phyloP scores from a whole-genome alignment of 1,140 invertebrate genomes.

The Drosophila lacteicornis region DNA sequence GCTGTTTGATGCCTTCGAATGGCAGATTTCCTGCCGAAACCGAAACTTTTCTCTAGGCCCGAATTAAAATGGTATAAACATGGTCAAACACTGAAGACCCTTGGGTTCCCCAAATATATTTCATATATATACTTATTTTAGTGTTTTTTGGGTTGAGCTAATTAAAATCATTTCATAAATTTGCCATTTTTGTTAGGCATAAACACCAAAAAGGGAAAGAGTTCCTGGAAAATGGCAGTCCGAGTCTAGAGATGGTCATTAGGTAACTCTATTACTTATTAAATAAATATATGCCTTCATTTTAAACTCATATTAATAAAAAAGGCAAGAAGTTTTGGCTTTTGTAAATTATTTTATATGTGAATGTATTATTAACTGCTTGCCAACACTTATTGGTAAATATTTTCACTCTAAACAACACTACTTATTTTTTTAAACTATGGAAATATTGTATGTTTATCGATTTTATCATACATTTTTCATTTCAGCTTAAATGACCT shows the following conservation, averaged over 20 bases:
- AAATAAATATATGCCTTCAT: no score
- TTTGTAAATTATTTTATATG: no score
- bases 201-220: slow-evolving; percentile 12
- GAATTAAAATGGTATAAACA: slow-evolving; percentile 65
- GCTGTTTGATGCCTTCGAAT: slow-evolving; percentile 73
- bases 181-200: slow-evolving; percentile 67
- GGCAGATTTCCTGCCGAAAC: slow-evolving; percentile 64
- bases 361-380: no score
- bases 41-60: slow-evolving; percentile 49
- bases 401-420: not conserved
- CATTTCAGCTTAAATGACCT: not conserved
- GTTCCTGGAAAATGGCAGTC: not conserved
- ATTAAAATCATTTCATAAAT: slow-evolving; percentile 82
- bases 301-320: no score
- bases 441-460: not conserved
- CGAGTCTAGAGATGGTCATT: not conserved
- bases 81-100: slow-evolving; percentile 41
- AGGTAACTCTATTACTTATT: not conserved
- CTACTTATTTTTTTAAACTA: no score
- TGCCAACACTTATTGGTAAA: no score
- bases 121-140: slow-evolving; percentile 2
- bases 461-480: not conserved
- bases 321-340: no score
- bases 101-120: slow-evolving; percentile 4
- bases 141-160: slow-evolving; percentile 50